phyloP scores from a whole-genome alignment of 2,888 invertebrate species.

The Pocota personata region DNA sequence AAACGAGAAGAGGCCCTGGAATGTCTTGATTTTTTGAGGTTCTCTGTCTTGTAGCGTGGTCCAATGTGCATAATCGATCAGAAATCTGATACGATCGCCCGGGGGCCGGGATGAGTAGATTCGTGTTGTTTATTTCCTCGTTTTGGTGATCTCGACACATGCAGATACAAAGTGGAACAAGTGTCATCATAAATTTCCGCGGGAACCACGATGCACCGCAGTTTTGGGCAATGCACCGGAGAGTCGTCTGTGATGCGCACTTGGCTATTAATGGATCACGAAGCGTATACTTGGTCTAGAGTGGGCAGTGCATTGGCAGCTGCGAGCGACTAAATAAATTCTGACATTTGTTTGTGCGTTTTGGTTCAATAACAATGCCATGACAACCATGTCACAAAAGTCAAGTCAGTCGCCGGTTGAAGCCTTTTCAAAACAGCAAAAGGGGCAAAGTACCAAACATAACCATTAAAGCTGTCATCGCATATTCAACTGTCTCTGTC shows the following conservation, averaged over 20 bases:
- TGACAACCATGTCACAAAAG: constrained; percentile 66
- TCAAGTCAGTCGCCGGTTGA: constrained; percentile 36
- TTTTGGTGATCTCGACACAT: constrained; percentile 57
- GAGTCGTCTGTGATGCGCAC: not conserved
- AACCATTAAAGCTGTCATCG: constrained; percentile 74
- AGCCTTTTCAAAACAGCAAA: constrained; percentile 39
- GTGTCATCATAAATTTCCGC: constrained; percentile 57
- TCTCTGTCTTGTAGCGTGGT: constrained; percentile 7
- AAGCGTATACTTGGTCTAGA: constrained; percentile 41
- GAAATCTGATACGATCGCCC: constrained; percentile 65
- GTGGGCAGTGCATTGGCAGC: constrained; percentile 61
- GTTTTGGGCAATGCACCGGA: constrained; percentile 28
- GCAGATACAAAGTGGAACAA: constrained; percentile 71
- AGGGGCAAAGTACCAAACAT: constrained; percentile 60
- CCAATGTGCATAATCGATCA: constrained; percentile 65
- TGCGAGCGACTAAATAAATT: constrained; percentile 66
- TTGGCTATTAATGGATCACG: constrained; percentile 64
- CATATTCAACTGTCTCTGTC: constrained; percentile 66
- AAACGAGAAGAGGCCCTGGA: constrained; percentile 29
- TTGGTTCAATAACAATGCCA: constrained; percentile 60
- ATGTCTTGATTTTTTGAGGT: constrained; percentile 68
- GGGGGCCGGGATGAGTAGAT: constrained; percentile 14
- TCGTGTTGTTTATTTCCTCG: constrained; percentile 42
- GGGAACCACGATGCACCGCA: constrained; percentile 34
- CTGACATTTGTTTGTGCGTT: constrained; percentile 56